Evolutionary conservation across 2,113 vertebrate species (phyloP), one percentile per base, ranked within the genome.

Genomic region (Pelecanoides urinatrix): DNA sequence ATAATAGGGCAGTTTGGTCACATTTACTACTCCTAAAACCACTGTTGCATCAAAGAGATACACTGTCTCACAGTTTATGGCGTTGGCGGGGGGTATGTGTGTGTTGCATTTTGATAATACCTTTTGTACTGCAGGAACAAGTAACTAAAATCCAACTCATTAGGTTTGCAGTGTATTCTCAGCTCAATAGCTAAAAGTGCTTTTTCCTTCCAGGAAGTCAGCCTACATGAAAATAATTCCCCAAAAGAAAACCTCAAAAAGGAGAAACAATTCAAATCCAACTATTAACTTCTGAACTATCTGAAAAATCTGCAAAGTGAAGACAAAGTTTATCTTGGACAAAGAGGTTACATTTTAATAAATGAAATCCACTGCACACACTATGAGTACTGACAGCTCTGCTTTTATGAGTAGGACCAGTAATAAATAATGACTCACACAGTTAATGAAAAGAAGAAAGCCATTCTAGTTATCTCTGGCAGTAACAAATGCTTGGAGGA

Each of bases 11-110:
- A 56, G 59, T 45, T 50, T 18, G 30, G 61, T 58, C 36, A 58
- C 34, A 61, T 7, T 47, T 74, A 36, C 17, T 10, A 11, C 36
- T 52, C 30, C 32, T 5, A 16, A 36, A 81, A 21, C 16, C 23
- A 53, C 32, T 21, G 38, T 0, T 55, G 29, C 10, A 22, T 27
- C 66, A 49, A 5, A 83, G 14, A 63, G 16, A 13, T 8, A 63
- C 0, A 47, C 7, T 23, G 40, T 5, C 58, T 55, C 66, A 19
- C 7, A 32, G 27, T 20, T 50, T 14, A n/a, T 10, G 27, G 44
- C 8, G 8, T 42, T 61, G 1, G 1, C 1, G 1, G 21, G 3
- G 47, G 12, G 49, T 9, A 16, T 26, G 58, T 2, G 2, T 20
- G 19, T 40, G 27, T 38, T 71, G 36, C 38, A 34, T 29, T 82